Conservation (phyloP, 2,888 invertebrate genomes). For the Lithophane socia region DNA sequence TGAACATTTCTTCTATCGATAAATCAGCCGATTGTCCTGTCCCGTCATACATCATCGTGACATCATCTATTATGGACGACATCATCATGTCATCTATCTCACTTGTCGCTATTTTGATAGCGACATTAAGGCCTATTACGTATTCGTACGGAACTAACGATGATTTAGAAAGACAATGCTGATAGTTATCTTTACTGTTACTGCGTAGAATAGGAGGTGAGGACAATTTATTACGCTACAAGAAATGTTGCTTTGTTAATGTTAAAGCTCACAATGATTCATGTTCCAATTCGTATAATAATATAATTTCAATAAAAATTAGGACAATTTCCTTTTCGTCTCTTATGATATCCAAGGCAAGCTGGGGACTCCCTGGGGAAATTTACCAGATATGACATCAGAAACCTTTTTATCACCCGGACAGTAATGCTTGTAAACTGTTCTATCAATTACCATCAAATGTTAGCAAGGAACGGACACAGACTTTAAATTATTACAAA, state of each 20-base stretch:
- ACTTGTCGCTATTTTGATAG: conserved; percentile 65
- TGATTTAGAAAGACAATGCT: conserved; percentile 62
- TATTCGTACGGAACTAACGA: conserved; percentile 53
- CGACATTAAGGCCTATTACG: conserved; percentile 62
- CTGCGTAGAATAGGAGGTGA: conserved; percentile 16
- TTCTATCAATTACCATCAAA: conserved; percentile 28
- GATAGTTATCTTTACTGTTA: conserved; percentile 50
- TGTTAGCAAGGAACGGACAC: conserved; percentile 24
- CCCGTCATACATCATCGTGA: conserved; percentile 61
- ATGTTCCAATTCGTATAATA: background rate
- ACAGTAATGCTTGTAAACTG: conserved; percentile 11
- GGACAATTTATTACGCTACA: conserved; percentile 31
- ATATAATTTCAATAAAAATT: conserved; percentile 2
- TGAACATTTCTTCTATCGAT: conserved; percentile 54
- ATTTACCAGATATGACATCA: conserved; percentile 25
- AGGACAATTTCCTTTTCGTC: background rate
- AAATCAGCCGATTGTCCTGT: conserved; percentile 56
- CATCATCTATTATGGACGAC: conserved; percentile 65
- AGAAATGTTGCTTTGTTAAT: conserved; percentile 1
- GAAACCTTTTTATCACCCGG: conserved; percentile 37
- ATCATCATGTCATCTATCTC: conserved; percentile 64
- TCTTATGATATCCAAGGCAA: background rate
- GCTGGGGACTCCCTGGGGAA: conserved; percentile 16
- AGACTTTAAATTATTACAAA: conserved; percentile 17
- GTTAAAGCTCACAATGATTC: background rate